Base-by-base conservation (phyloP, 2,888 invertebrate species). In the Aricia artaxerxes region DNA sequence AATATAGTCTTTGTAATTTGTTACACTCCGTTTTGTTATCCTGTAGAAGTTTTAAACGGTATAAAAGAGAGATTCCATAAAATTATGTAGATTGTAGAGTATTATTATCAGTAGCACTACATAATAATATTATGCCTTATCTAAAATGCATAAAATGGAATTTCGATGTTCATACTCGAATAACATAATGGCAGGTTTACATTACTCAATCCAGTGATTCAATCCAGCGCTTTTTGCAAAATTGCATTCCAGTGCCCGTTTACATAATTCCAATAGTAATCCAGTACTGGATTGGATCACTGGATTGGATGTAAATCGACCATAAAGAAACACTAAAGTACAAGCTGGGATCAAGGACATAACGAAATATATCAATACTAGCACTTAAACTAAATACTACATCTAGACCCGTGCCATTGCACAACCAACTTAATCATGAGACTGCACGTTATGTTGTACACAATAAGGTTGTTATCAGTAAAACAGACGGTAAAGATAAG, bases 401-500 rank as follows among this genome's bases (percentile, higher is more conserved):
- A 49, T 75, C 49, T 75, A 24, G 49, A n/a, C 49, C 31, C 75
- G 75, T 75, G 75, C 75, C 75, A 44, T 75, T 75, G 49, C 75
- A 75, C n/a, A 13, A 49, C 11, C 49, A 75, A 49, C 4, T 75
- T 24, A 24, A 13, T 31, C n/a, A 49, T 0, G 44, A 13, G 4
- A 31, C 0, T 11, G 5, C 1, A 75, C 44, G 24, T 49, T 75
- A 49, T 44, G 9, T 4, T 31, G 44, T 24, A 9, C 24, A 31
- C 5, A 49, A 75, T 75, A 49, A 75, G 31, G 75, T 75, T 49
- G 24, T 75, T 11, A 24, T 9, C 11, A 13, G 11, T 49, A 9
- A 44, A 9, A n/a, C n/a, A 11, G 49, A 73, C 9, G 1, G 49
- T 5, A 24, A 49, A 49, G 11, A 44, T 87, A 84, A 84, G 87